Base-by-base conservation (phyloP, 2,113 vertebrate genomes). In the Colius striatus region DNA sequence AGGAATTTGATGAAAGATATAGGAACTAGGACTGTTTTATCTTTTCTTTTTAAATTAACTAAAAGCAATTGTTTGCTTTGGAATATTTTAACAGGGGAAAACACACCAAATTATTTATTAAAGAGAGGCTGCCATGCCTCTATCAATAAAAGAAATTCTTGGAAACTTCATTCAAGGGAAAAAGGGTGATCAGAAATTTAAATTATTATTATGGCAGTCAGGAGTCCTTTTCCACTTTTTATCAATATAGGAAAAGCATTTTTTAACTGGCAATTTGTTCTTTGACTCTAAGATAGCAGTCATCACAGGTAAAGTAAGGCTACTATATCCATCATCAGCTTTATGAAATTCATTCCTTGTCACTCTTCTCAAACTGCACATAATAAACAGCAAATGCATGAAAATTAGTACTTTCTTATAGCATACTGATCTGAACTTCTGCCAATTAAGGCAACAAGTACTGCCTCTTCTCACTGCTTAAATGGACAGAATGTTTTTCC, bases 101-200 rank as follows among this genome's bases (percentile, higher is more conserved):
- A 70, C 16, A 87, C 7, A 43, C 2, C 2, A 51, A 48, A 66
- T 51, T 48, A 21, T 34, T 1, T 43, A 36, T 80, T 65, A 79
- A 38, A 27, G 50, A 51, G 8, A 55, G 10, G 47, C 58, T 71
- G 16, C 16, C 8, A 38, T 76, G 48, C 2, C 15, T 36, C 45
- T 6, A 45, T 29, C 26, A 45, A 15, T 67, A 9, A 43, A 43
- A 0, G 5, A 13, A 45, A 0, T 5, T 22, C n/a, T 53, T 72
- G 36, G 22, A 75, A 82, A 50, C 2, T 50, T 77, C 17, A 47
- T 68, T 65, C 0, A 3, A 81, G 25, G 73, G 6, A 47, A 11
- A 19, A 71, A 1, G 5, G 7, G 0, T 32, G 11, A 58, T 63
- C 8, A 84, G n/a, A 90, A 68, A 41, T 55, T 32, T 16, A 67